Conservation (phyloP, 2,797 vertebrate species). For the Cynodonichthys magdalenae region DNA sequence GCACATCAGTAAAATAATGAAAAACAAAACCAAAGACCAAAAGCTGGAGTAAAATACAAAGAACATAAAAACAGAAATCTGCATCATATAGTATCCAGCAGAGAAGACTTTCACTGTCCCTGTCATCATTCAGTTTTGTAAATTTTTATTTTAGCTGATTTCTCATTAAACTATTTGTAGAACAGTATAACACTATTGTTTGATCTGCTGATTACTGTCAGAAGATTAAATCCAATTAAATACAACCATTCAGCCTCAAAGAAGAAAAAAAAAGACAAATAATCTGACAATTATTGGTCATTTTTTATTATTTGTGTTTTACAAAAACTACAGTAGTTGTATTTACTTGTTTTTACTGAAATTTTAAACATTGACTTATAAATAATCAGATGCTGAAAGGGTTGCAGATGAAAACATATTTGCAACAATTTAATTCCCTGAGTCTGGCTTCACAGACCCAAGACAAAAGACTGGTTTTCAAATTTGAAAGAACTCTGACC, state of each 20-base stretch:
- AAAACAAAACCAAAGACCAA: background rate
- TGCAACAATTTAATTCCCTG: background rate
- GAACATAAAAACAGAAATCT: no score
- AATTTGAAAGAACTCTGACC: conserved; percentile 6
- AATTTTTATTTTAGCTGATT: background rate
- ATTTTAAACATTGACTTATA: no score
- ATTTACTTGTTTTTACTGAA: no score
- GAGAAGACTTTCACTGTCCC: background rate
- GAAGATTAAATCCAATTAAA: no score
- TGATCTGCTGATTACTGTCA: background rate
- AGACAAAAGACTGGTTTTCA: background rate
- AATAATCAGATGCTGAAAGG: background rate
- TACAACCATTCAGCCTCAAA: no score
- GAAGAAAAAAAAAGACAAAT: no score
- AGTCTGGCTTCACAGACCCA: conserved; percentile 4
- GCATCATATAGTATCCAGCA: background rate
- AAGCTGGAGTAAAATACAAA: background rate
- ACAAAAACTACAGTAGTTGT: no score
- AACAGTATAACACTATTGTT: background rate
- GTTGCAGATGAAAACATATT: background rate
- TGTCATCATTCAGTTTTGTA: background rate
- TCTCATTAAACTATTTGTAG: background rate
- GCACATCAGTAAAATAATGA: background rate
- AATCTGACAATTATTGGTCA: no score
- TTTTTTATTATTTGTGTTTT: no score